Conservation (phyloP, 2,113 vertebrate genomes). For the Rhadina sibilatrix region DNA sequence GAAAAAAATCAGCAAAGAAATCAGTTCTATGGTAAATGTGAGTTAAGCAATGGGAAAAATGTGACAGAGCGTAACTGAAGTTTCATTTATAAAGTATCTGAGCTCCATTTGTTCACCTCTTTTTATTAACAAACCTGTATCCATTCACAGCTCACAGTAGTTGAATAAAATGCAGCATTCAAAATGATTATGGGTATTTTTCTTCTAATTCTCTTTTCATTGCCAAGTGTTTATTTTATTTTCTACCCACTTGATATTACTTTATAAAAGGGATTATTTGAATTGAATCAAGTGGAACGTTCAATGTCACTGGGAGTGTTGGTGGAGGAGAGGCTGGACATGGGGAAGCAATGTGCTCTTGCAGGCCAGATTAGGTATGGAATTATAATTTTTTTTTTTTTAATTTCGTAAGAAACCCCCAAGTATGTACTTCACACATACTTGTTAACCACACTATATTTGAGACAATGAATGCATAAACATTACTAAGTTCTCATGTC, state of each 20-base stretch:
- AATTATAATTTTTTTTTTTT: neutral
- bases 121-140: neutral
- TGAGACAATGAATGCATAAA: neutral
- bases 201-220: neutral
- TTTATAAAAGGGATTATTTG: neutral
- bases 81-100: neutral
- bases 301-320: neutral
- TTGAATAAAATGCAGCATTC: neutral
- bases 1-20: neutral
- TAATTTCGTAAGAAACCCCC: accelerated
- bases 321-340: neutral
- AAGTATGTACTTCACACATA: neutral
- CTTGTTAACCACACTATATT: neutral
- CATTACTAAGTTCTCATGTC: neutral
- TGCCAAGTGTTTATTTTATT: neutral
- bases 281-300: neutral
- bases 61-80: neutral
- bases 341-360: neutral
- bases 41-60: neutral
- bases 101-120: neutral
- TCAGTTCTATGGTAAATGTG: neutral
- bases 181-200: neutral
- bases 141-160: neutral
- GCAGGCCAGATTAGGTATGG: neutral
- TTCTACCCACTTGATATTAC: neutral